Base-by-base conservation (phyloP, 1,140 invertebrate genomes). In the Meteorus sp. region DNA sequence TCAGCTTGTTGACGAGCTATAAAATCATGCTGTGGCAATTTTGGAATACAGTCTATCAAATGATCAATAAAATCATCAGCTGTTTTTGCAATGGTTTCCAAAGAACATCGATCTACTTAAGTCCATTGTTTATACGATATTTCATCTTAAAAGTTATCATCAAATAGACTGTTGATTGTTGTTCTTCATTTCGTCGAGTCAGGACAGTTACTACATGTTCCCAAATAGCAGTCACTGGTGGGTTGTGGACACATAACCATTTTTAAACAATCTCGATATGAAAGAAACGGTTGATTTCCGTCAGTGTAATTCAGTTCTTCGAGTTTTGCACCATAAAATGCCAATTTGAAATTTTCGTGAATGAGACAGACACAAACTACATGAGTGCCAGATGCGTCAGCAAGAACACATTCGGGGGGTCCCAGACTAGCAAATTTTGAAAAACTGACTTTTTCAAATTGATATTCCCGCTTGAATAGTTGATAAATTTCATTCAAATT, bases 281-380 rank as follows among this genome's bases (percentile, higher is more conserved):
- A 52, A 11, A 43, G 53, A 53, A 53, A 43, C 22, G 35, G 29
- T 9, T 53, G 33, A 60, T 8, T 63, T 44, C 47, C 37, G 23
- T 50, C 45, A 23, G 45, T 15, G 20, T 54, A 51, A 54, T 57
- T 41, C 19, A 65, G 22, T 44, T 51, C 48, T 8, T 51, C 33
- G 15, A 60, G 47, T 41, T 43, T 52, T 27, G 51, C 33, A 43
- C 39, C 59, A 53, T 57, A 23, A 37, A 59, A 54, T 48, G 55
- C 43, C 15, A 66, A 37, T 25, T 63, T 63, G 31, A 63, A 47
- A 45, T 63, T 63, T 29, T 66, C 56, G 25, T 66, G 64, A 5
- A 56, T 57, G 9, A 45, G 53, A 54, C 64, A 66, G 56, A 65
- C 58, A 35, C 56, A 64, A 5, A 64, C 62, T 5, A 55, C 47